These are phyloP conservation scores for Melanotaenia boesemani DNA, from an alignment of 2,797 vertebrate genomes.

Conservation along the genomic window DNA sequence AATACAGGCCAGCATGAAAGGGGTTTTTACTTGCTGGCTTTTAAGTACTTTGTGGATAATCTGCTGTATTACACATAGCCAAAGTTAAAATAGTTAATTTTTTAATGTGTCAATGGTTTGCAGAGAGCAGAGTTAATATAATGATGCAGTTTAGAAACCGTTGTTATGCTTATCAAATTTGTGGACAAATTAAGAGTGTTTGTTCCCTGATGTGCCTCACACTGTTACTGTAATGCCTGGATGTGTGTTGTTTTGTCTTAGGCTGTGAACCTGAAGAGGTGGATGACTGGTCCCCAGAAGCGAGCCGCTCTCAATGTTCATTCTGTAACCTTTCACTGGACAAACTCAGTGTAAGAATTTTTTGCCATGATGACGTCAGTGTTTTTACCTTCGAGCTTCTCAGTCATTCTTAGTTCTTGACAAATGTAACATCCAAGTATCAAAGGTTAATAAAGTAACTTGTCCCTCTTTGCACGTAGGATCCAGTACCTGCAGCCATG, in stretches of 20 bases:
- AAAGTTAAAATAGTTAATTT: neutral
- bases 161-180: neutral
- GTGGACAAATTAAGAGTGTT: neutral
- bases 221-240: neutral
- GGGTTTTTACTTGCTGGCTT: neutral
- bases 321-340: conserved; percentile 97
- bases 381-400: neutral
- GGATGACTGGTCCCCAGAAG: conserved; percentile 96
- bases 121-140: neutral
- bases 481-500: conserved; percentile 86
- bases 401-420: neutral
- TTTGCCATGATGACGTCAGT: neutral
- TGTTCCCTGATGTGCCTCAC: neutral
- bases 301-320: conserved; percentile 87
- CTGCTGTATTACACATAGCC: neutral
- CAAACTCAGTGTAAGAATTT: conserved; percentile 91
- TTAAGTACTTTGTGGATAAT: neutral
- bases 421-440: neutral
- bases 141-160: conserved; percentile 6
- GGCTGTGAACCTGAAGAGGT: conserved; percentile 98
- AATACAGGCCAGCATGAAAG: neutral
- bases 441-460: neutral
- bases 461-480: conserved; percentile 75
- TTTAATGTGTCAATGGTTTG: neutral
- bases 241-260: conserved; percentile 69